Conservation (phyloP, 2,888 invertebrate species). For the Chrysina gloriosa region DNA sequence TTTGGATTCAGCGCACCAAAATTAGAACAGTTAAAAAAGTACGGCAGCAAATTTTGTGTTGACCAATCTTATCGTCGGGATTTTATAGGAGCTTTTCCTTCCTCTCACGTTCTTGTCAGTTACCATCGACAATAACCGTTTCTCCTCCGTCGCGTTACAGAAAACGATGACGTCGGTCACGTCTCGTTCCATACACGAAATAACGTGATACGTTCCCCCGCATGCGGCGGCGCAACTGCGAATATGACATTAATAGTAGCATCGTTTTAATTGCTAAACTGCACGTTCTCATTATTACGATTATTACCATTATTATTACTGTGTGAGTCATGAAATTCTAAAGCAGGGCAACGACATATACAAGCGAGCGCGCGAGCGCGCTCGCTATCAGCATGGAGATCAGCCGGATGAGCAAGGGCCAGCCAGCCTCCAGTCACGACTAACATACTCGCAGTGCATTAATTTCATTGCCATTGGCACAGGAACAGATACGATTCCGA, state of each 20-base stretch:
- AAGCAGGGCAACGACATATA: constrained; percentile 48
- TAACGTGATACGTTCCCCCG: background rate
- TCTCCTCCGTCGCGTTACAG: background rate
- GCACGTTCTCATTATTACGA: background rate
- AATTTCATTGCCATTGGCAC: constrained; percentile 56
- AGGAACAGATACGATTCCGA: constrained; percentile 49
- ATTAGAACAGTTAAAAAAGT: too few species aligned
- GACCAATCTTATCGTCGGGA: too few species aligned
- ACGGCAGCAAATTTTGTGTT: too few species aligned
- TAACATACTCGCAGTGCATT: constrained; percentile 55
- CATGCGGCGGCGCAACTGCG: background rate
- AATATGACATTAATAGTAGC: constrained; percentile 12
- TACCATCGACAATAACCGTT: background rate
- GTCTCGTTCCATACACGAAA: background rate
- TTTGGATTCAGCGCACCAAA: too few species aligned
- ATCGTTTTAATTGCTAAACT: constrained; percentile 22
- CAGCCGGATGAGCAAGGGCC: constrained; percentile 57
- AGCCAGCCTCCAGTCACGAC: constrained; percentile 56
- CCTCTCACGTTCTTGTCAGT: background rate
- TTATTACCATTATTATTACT: constrained; percentile 36
- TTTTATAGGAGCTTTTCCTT: too few species aligned
- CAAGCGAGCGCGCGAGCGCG: background rate
- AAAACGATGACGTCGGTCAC: background rate
- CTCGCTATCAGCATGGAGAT: constrained; percentile 47
- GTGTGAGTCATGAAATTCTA: constrained; percentile 51